These are phyloP conservation scores for Trisateles emortualis DNA, from an alignment of 2,888 invertebrate genomes.

Conservation along the genomic window DNA sequence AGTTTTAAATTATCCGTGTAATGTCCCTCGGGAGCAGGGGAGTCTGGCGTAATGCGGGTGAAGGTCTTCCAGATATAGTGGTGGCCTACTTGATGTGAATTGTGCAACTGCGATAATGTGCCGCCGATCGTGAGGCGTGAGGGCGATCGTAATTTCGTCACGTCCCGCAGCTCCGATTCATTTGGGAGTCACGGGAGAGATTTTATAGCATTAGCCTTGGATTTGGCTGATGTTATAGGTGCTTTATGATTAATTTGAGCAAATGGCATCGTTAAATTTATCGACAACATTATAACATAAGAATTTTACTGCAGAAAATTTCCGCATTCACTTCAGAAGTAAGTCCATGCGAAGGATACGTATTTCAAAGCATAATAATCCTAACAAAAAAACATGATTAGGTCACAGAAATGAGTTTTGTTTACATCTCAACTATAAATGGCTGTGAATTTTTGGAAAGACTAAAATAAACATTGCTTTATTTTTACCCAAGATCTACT, in stretches of 20 bases:
- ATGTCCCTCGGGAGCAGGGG: slow-evolving; percentile 68
- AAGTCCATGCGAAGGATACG: neutral
- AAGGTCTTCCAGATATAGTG: slow-evolving; percentile 83
- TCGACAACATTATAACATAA: slow-evolving; percentile 1
- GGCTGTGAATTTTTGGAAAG: no score
- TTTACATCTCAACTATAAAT: no score
- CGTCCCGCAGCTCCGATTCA: slow-evolving; percentile 42
- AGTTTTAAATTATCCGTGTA: slow-evolving; percentile 50
- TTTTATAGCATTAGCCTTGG: slow-evolving; percentile 53
- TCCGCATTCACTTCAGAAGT: slow-evolving; percentile 15
- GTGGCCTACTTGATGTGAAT: slow-evolving; percentile 71
- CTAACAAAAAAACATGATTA: no score
- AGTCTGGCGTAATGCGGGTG: slow-evolving; percentile 72
- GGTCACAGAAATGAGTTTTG: no score
- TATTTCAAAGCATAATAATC: no score
- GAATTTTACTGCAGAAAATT: slow-evolving; percentile 14
- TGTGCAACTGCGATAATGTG: slow-evolving; percentile 68
- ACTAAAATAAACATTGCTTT: no score
- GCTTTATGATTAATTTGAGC: slow-evolving; percentile 23
- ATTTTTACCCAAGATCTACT: no score
- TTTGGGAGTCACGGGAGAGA: slow-evolving; percentile 41
- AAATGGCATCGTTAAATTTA: slow-evolving; percentile 12
- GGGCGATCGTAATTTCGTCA: slow-evolving; percentile 64
- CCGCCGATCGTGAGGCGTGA: slow-evolving; percentile 52
- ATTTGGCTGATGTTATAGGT: slow-evolving; percentile 15